Conservation (phyloP, 2,888 invertebrate genomes). For the Octonoba sinensis region DNA sequence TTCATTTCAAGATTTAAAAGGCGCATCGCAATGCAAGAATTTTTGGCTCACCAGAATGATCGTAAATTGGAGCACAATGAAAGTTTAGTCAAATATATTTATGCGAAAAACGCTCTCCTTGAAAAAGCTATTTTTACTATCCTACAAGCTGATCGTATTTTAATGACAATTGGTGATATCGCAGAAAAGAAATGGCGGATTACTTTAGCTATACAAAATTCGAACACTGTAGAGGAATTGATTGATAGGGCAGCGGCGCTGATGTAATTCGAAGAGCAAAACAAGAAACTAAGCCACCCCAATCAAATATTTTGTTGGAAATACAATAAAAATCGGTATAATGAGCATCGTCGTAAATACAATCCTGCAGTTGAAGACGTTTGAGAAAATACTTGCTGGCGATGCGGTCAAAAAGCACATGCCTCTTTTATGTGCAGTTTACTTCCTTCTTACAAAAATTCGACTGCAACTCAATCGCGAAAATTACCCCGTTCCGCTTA, state of each 20-base stretch:
- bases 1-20: background rate
- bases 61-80: background rate
- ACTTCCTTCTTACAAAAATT: background rate
- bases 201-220: too few species aligned
- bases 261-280: background rate
- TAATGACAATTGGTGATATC: too few species aligned
- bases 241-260: background rate
- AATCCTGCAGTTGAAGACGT: background rate
- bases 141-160: background rate
- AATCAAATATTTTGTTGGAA: too few species aligned
- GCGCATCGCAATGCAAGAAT: background rate
- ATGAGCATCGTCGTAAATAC: background rate
- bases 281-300: background rate
- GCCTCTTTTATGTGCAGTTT: too few species aligned
- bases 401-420: background rate
- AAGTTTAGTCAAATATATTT: background rate
- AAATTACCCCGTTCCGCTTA: background rate
- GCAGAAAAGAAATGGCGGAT: too few species aligned
- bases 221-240: too few species aligned
- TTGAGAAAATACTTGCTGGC: background rate
- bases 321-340: background rate
- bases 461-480: background rate
- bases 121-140: background rate
- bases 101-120: background rate
- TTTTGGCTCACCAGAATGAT: background rate